Evolutionary conservation across 2,113 vertebrate genomes (phyloP).

Genomic region (Trichomycterus rosablanca): DNA sequence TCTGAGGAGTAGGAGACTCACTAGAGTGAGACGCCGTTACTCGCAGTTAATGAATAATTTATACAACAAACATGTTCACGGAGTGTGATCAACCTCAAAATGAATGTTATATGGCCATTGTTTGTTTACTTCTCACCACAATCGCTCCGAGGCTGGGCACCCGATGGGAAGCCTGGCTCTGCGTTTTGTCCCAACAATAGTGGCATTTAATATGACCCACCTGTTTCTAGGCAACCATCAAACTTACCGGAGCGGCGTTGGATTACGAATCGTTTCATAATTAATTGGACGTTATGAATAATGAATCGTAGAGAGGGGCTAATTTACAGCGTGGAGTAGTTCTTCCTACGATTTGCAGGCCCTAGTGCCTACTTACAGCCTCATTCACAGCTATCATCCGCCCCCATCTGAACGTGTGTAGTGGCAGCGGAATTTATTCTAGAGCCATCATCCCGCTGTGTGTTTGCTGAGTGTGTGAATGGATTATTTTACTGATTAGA

Average conservation of each 20-base stretch:
- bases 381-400: slow-evolving; percentile 28
- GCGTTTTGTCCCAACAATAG: slow-evolving; percentile 59
- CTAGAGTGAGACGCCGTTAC: slow-evolving; percentile 49
- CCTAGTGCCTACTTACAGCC: slow-evolving; percentile 7
- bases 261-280: slow-evolving; percentile 72
- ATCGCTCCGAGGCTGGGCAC: slow-evolving; percentile 40
- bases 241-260: slow-evolving; percentile 61
- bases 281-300: slow-evolving; percentile 70
- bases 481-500: not conserved
- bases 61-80: slow-evolving; percentile 59
- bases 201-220: slow-evolving; percentile 66
- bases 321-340: slow-evolving; percentile 68
- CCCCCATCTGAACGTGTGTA: slow-evolving; percentile 15
- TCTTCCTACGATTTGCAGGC: slow-evolving; percentile 37
- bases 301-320: slow-evolving; percentile 65
- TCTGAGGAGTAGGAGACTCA: slow-evolving; percentile 42
- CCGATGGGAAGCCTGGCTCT: slow-evolving; percentile 50
- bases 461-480: not conserved
- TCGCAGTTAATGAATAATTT: slow-evolving; percentile 62
- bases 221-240: slow-evolving; percentile 68
- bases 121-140: slow-evolving; percentile 59
- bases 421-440: slow-evolving; percentile 29
- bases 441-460: slow-evolving; percentile 24
- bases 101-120: slow-evolving; percentile 44
- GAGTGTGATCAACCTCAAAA: too few relatives aligned